Conservation (phyloP, 2,113 vertebrate genomes). For the Rhynchopsitta pachyrhyncha region DNA sequence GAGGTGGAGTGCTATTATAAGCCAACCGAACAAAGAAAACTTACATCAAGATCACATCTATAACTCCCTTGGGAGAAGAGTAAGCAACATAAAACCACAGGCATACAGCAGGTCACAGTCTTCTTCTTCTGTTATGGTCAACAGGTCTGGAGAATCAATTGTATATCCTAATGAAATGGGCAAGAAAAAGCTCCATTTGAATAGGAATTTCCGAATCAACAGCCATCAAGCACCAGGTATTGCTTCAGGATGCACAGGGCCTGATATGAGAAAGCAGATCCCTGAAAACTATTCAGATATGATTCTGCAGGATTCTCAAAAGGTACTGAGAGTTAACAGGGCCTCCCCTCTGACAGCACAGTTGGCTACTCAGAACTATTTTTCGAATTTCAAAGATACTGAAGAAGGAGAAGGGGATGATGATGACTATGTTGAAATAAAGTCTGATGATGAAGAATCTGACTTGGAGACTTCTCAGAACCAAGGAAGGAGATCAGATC, state of each 20-base stretch:
- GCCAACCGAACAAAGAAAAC: constrained; percentile 82
- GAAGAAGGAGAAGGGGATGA: constrained; percentile 84
- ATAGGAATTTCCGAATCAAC: constrained; percentile 34
- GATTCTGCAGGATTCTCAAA: constrained; percentile 92
- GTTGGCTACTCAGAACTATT: constrained; percentile 90
- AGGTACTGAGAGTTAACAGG: constrained; percentile 87
- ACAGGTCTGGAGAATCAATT: constrained; percentile 69
- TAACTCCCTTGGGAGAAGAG: constrained; percentile 81
- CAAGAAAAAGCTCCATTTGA: constrained; percentile 59
- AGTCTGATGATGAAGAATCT: constrained; percentile 89
- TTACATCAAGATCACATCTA: constrained; percentile 78
- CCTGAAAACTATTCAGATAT: constrained; percentile 80
- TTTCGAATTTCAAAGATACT: constrained; percentile 93
- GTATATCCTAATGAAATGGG: constrained; percentile 64
- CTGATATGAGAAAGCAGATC: constrained; percentile 32
- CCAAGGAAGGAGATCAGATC: constrained; percentile 26
- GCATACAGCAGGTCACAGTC: constrained; percentile 81
- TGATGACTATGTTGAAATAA: constrained; percentile 97
- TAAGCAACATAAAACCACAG: constrained; percentile 66
- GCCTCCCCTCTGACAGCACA: constrained; percentile 81
- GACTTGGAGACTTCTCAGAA: constrained; percentile 54
- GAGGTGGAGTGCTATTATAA: constrained; percentile 85
- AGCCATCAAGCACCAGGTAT: constrained; percentile 26
- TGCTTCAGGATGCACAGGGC: neutral
- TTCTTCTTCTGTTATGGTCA: constrained; percentile 74